Base-by-base conservation (phyloP, 2,113 vertebrate genomes). In the Nicator chloris region DNA sequence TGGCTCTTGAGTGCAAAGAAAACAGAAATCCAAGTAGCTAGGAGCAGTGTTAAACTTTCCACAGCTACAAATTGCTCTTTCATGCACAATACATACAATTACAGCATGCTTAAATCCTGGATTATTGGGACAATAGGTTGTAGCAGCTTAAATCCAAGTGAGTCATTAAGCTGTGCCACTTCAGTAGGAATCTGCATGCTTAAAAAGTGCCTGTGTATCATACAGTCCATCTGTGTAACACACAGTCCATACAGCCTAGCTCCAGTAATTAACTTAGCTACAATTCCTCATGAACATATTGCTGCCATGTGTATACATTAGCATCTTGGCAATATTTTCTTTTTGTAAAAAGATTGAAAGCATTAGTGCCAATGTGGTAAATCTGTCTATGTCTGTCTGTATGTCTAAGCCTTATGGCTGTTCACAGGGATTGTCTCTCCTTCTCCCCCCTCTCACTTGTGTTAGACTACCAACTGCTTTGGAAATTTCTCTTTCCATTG, bases 321-420 rank as follows among this genome's bases (percentile, higher is more conserved):
- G 95, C 90, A 95, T 95, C 82, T 96, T 97, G 96, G 94, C 96
- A 97, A 95, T 94, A 96, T 94, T 96, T 95, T 94, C 79, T 79
- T 96, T 96, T 90, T 93, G 69, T 68, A 68, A 90, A 95, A 96
- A 90, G 92, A 96, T 82, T 93, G 90, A 90, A 94, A 90, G 85
- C 71, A 90, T 94, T 92, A 96, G 57, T 88, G 95, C 93, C 93
- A 93, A 90, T 27, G 85, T 86, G 76, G 94, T 93, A 95, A 95
- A 97, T 93, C 95, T 97, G 88, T 93, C 96, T 91, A 49, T 4
- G 83, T 82, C 96, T 86, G 93, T 94, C 95, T 96, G 92, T 93
- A 77, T 30, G 72, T 95, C 94, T 93, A 91, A 95, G 88, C 91
- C 91, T 94, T 71, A 93, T 3, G 90, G 90, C 82, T 97, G 63